These are phyloP conservation scores for Parasteatoda tepidariorum DNA, from an alignment of 1,140 invertebrate genomes.

Conservation along the genomic window DNA sequence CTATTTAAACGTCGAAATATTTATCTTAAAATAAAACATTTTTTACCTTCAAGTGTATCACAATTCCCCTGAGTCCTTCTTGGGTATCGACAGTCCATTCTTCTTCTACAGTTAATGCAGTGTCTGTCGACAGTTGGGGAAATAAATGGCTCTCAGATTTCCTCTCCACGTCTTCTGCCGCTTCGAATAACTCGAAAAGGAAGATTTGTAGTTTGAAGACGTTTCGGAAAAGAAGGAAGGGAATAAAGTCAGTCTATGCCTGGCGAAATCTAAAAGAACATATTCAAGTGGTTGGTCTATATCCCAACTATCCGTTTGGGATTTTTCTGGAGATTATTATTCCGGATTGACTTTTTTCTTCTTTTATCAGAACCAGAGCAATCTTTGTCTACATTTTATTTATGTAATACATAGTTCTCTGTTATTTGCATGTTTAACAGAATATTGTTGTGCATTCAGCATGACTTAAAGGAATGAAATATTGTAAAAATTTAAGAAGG, in stretches of 20 bases:
- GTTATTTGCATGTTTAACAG: too few species aligned
- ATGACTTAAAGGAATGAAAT: too few species aligned
- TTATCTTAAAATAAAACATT: not conserved
- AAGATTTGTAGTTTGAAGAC: not conserved
- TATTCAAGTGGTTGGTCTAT: too few species aligned
- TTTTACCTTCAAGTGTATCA: not conserved
- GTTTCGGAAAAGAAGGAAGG: not conserved
- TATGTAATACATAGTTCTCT: too few species aligned
- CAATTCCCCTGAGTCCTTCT: slow-evolving; percentile 5
- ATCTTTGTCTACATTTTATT: too few species aligned
- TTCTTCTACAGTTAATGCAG: slow-evolving; percentile 43
- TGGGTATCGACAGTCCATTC: slow-evolving; percentile 7
- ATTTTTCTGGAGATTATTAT: too few species aligned
- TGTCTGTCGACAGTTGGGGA: slow-evolving; percentile 48
- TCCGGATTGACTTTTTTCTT: too few species aligned
- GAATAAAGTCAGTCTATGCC: not conserved
- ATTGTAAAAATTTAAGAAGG: too few species aligned
- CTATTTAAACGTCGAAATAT: not conserved
- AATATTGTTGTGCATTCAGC: too few species aligned
- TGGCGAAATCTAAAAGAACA: not conserved
- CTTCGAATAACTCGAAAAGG: slow-evolving; percentile 42
- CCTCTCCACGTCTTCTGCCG: slow-evolving; percentile 39
- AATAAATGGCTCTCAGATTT: slow-evolving; percentile 52
- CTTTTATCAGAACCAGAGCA: too few species aligned
- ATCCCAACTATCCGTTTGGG: too few species aligned